Conservation (phyloP, 2,113 vertebrate species). For the Salminus brasiliensis region DNA sequence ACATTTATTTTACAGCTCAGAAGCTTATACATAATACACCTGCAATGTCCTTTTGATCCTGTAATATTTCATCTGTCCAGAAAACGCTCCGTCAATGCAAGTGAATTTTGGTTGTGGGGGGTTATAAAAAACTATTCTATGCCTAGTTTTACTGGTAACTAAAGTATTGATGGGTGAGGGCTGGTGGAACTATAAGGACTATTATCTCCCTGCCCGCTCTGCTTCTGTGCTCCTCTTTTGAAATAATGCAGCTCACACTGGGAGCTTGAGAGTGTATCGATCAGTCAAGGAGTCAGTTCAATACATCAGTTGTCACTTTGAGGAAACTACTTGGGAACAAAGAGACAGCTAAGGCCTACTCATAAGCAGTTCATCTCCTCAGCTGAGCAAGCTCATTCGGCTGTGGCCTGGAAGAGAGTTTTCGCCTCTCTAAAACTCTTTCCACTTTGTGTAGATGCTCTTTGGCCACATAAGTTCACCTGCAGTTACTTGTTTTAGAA, state of each 20-base stretch:
- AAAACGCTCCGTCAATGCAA: slow-evolving; percentile 1
- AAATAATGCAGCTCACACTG: slow-evolving; percentile 44
- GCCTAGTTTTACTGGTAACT: background rate
- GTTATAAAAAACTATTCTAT: background rate
- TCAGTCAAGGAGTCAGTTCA: slow-evolving; percentile 29
- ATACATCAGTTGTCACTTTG: background rate
- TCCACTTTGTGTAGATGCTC: background rate
- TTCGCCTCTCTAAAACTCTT: background rate
- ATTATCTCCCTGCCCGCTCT: slow-evolving; percentile 32
- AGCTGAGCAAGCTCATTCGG: background rate
- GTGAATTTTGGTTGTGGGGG: background rate
- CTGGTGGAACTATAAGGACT: slow-evolving; percentile 21
- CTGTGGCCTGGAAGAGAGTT: background rate
- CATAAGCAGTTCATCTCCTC: background rate
- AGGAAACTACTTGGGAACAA: slow-evolving; percentile 11
- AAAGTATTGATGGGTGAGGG: background rate
- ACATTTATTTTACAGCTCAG: slow-evolving; percentile 42
- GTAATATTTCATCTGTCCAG: slow-evolving; percentile 19
- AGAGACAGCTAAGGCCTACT: background rate
- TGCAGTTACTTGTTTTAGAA: too few species aligned
- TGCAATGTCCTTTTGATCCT: slow-evolving; percentile 9
- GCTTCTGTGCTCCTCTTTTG: slow-evolving; percentile 44
- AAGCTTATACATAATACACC: background rate
- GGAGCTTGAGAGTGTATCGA: slow-evolving; percentile 47
- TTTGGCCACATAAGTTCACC: too few species aligned